Base-by-base conservation (phyloP, 2,797 vertebrate genomes). In the Enteromius argenteus region DNA sequence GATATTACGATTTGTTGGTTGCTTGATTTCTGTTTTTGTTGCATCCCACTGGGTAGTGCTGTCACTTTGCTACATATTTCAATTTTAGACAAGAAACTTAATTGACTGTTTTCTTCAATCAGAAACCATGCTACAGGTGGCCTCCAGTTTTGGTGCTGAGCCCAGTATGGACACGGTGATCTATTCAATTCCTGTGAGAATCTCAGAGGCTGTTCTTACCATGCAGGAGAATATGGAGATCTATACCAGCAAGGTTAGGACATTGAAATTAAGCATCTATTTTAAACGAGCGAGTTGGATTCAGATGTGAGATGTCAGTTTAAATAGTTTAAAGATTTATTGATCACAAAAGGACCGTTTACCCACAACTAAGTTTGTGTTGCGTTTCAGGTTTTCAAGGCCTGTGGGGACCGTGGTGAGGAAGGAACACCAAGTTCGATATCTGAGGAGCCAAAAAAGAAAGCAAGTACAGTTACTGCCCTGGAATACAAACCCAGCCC, bases 81-180 rank as follows among this genome's bases (percentile, higher is more conserved):
- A 2, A 9, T 49, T 30, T 32, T 5, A 8, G 32, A 78, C 15
- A 62, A 17, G 42, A 78, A 76, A 13, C 5, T 2, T n/a, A 5
- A 15, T 14, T 32, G 30, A n/a, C 42, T 73, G 11, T 78, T 56
- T 64, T 73, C 42, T 84, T 53, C 80, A 56, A 81, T 77, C 46
- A 99, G 98, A 99, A 84, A 96, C 96, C 27, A 95, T 99, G 95
- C 91, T 97, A 0, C 90, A 96, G 83, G 96, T 98, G 90, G 97
- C 96, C 0, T 95, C 94, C n/a, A 96, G 96, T 69, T 96, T 99
- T 46, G 92, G 95, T 15, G 95, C 96, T 0, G 88, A 95, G 0
- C 91, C 94, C 53, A 96, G 96, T 0, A 93, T 97, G 72, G 98
- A 98, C 37, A 89, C 82, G 0, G 95, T 97, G 42, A 89, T 99